phyloP scores from a whole-genome alignment of 2,888 invertebrate genomes.

The Nymphalis urticae region DNA sequence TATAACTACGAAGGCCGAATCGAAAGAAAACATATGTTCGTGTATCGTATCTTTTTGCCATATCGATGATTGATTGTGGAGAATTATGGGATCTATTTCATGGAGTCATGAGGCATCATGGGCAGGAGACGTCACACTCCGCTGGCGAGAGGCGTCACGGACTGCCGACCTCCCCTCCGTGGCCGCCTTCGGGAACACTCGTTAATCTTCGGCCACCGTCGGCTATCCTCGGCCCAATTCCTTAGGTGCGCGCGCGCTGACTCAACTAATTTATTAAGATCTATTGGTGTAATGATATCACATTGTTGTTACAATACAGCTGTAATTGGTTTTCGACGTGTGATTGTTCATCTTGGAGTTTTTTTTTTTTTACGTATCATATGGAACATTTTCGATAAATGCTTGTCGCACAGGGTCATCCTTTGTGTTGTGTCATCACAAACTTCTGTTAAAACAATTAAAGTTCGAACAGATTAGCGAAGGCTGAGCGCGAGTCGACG shows the following conservation, averaged over 20 bases:
- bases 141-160: slow-evolving; percentile 63
- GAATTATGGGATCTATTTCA: slow-evolving; percentile 51
- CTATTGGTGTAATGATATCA: slow-evolving; percentile 55
- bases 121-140: slow-evolving; percentile 62
- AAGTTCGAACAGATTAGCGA: slow-evolving; percentile 6
- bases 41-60: slow-evolving; percentile 10
- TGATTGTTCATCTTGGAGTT: slow-evolving; percentile 4
- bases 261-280: slow-evolving; percentile 56
- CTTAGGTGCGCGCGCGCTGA: slow-evolving; percentile 52
- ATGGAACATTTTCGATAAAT: not conserved
- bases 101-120: slow-evolving; percentile 53
- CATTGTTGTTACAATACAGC: slow-evolving; percentile 12
- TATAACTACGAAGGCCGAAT: not conserved
- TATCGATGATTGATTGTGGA: slow-evolving; percentile 46
- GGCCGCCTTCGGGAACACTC: slow-evolving; percentile 59
- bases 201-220: slow-evolving; percentile 51
- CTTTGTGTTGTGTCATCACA: slow-evolving; percentile 20
- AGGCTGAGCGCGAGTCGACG: not conserved
- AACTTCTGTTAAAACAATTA: slow-evolving; percentile 20
- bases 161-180: slow-evolving; percentile 54
- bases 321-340: slow-evolving; percentile 12
- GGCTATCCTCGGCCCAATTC: slow-evolving; percentile 54
- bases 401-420: not conserved
- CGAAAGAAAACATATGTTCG: not conserved
- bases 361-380: slow-evolving; percentile 1